Conservation (phyloP, 2,888 invertebrate species). For the Chrysodeixis includens region DNA sequence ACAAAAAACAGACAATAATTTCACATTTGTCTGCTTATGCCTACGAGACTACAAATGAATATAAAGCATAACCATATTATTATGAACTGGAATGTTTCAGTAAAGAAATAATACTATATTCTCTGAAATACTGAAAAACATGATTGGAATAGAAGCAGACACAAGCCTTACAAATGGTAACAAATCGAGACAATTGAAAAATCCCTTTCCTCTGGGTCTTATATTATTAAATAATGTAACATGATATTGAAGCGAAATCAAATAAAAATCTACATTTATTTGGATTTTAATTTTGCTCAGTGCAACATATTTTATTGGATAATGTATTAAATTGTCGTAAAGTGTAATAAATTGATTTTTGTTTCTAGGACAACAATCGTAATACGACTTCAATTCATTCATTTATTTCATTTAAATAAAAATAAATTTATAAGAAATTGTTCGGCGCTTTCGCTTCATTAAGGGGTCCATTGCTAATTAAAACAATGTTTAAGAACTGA, state of each 20-base stretch:
- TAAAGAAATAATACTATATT: neutral
- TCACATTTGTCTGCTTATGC: too few species aligned
- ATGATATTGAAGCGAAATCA: conserved; percentile 42
- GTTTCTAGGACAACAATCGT: conserved; percentile 15
- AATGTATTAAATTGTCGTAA: conserved; percentile 8
- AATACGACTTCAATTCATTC: conserved; percentile 2
- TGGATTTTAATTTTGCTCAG: conserved; percentile 24
- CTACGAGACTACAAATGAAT: neutral
- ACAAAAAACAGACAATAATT: too few species aligned
- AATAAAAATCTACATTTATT: conserved; percentile 29
- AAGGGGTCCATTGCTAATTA: conserved; percentile 16
- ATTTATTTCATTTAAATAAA: conserved; percentile 26
- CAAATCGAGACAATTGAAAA: neutral
- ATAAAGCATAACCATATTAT: neutral
- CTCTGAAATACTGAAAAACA: neutral
- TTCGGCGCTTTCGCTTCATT: conserved; percentile 18
- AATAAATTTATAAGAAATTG: conserved; percentile 27
- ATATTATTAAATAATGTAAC: conserved; percentile 42
- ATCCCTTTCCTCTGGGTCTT: neutral
- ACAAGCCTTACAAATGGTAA: conserved; percentile 2
- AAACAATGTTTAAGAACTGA: conserved; percentile 30
- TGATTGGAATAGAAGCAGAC: conserved; percentile 1
- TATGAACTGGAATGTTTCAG: conserved; percentile 5
- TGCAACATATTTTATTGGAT: conserved; percentile 11
- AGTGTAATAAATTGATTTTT: conserved; percentile 25